These are phyloP conservation scores for Gambusia holbrooki DNA, from an alignment of 2,113 vertebrate genomes.

Conservation along the genomic window DNA sequence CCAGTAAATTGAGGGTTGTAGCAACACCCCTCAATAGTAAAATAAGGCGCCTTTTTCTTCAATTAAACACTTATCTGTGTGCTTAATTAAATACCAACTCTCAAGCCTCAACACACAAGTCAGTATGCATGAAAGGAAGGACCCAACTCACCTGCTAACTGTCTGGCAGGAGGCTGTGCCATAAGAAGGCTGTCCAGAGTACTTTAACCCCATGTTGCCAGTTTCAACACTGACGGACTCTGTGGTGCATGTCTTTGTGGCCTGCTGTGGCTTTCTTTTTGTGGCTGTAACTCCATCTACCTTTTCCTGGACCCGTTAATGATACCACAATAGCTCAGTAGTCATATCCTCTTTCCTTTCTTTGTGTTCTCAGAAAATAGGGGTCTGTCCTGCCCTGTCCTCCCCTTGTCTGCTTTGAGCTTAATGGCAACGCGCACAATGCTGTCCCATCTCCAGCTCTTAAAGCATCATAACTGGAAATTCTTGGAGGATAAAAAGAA, in stretches of 20 bases:
- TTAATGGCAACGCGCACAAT: neutral
- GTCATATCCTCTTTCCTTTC: slow-evolving; percentile 54
- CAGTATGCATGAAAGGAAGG: neutral
- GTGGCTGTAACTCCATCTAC: slow-evolving; percentile 25
- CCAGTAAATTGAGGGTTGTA: no score
- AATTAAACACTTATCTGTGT: no score
- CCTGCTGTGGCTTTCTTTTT: slow-evolving; percentile 56
- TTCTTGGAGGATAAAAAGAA: neutral
- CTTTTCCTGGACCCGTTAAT: slow-evolving; percentile 42
- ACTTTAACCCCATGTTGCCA: neutral
- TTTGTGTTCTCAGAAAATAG: slow-evolving; percentile 15
- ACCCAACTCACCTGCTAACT: neutral
- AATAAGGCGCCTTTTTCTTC: no score
- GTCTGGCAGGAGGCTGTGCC: neutral
- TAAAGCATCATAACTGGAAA: neutral
- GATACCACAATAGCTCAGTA: slow-evolving; percentile 56
- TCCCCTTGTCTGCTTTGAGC: neutral
- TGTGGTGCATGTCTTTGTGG: slow-evolving; percentile 26
- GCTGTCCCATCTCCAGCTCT: neutral
- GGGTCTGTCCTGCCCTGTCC: slow-evolving; percentile 20
- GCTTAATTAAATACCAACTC: neutral
- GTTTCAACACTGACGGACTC: slow-evolving; percentile 3
- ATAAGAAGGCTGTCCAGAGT: neutral
- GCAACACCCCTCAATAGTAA: no score
- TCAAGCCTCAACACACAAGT: neutral